Percentiles rank a stretch among this genome's conserved stretches.
Conservation (phyloP, 2,888 invertebrate species). For the Ashinkailepas kermadecensis region DNA sequence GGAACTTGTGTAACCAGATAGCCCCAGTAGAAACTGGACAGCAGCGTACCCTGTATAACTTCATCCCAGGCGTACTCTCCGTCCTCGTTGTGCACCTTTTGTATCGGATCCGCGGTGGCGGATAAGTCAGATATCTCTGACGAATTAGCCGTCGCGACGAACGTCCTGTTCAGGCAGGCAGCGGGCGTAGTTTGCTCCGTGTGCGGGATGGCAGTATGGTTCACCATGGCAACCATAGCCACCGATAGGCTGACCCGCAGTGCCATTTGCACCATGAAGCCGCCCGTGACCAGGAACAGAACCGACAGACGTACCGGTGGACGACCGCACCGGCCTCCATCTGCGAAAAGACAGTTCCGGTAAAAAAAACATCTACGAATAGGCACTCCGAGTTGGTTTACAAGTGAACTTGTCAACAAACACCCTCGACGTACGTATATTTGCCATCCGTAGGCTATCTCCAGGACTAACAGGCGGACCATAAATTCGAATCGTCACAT, state of each 20-base stretch:
- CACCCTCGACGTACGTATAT: too few species aligned
- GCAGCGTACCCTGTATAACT: background rate
- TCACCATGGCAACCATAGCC: conserved; percentile 4
- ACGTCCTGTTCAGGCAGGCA: background rate
- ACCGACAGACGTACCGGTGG: background rate
- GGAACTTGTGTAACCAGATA: conserved; percentile 6
- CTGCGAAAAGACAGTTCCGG: too few species aligned
- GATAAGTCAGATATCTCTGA: background rate
- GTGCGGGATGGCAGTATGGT: conserved; percentile 18
- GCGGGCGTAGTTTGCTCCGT: background rate
- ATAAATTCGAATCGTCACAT: too few species aligned
- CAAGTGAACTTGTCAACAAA: too few species aligned
- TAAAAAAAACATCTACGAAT: too few species aligned
- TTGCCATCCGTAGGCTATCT: too few species aligned
- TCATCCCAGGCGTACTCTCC: conserved; percentile 15
- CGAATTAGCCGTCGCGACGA: background rate
- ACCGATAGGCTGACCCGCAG: conserved; percentile 10
- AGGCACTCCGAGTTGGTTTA: too few species aligned
- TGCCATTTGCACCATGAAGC: conserved; percentile 6
- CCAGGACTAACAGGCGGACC: too few species aligned
- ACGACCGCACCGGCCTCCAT: background rate
- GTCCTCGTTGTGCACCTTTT: background rate
- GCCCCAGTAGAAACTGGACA: conserved; percentile 18
- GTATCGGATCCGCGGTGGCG: background rate
- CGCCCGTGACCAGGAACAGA: background rate